Evolutionary conservation across 2,888 invertebrate genomes (phyloP).

Genomic region (Lapara coniferarum): DNA sequence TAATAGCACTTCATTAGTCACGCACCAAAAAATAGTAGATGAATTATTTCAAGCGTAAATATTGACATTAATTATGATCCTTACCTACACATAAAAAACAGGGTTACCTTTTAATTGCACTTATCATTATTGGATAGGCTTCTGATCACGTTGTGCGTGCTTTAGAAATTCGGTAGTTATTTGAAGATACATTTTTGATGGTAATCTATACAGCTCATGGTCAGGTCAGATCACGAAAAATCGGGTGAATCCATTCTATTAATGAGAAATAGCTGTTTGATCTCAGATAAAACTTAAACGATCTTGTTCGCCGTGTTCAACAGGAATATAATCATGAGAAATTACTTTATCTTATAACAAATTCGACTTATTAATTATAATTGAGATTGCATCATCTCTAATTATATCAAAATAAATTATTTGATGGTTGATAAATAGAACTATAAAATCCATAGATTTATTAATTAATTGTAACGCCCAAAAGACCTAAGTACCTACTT

Average conservation of each 20-base stretch:
- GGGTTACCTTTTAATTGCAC: conserved; percentile 55
- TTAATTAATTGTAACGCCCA: too few relatives aligned
- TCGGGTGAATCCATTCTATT: background rate
- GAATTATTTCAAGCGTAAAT: conserved; percentile 40
- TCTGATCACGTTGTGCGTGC: conserved; percentile 63
- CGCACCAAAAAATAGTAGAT: conserved; percentile 31
- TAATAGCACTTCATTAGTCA: conserved; percentile 3
- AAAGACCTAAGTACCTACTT: too few relatives aligned
- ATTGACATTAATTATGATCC: conserved; percentile 43
- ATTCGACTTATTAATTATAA: background rate
- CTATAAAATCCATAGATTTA: too few relatives aligned
- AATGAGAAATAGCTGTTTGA: conserved; percentile 2
- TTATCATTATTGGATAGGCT: conserved; percentile 39
- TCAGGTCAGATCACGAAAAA: conserved; percentile 11
- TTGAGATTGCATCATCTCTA: background rate
- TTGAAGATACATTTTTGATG: conserved; percentile 39
- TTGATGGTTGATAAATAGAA: too few relatives aligned
- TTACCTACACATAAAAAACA: conserved; percentile 54
- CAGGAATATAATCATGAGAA: background rate
- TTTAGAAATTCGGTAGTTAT: conserved; percentile 55
- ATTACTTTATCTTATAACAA: background rate
- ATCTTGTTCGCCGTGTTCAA: background rate
- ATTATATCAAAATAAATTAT: background rate
- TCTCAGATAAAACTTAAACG: background rate
- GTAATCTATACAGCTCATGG: conserved; percentile 31